Evolutionary conservation across 1,140 invertebrate species (phyloP).

Genomic region (Belonocnema kinseyi): DNA sequence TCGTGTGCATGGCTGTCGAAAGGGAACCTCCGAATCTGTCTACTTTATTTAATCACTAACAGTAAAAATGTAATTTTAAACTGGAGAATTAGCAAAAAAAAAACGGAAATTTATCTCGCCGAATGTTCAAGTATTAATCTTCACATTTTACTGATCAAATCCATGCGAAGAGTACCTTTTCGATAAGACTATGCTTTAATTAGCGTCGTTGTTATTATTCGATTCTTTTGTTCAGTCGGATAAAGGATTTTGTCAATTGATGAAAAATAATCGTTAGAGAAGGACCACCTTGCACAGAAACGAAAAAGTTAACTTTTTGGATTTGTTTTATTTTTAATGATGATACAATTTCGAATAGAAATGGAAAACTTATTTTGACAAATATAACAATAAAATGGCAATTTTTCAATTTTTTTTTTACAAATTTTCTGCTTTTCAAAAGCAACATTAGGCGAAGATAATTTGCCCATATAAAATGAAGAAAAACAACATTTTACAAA

Average conservation of each 20-base stretch:
- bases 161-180: not conserved
- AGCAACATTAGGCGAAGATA: no score
- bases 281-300: not conserved
- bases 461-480: no score
- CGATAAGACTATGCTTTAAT: constrained; percentile 1
- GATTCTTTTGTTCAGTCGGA: not conserved
- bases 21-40: constrained; percentile 33
- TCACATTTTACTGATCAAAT: no score
- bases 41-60: not conserved
- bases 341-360: no score
- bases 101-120: not conserved
- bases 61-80: not conserved
- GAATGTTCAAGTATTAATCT: not conserved
- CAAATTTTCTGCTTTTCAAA: no score
- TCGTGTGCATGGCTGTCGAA: constrained; percentile 46
- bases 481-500: no score
- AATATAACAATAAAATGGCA: no score
- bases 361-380: no score
- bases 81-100: not conserved
- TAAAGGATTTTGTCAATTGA: not conserved
- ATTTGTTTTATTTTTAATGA: no score
- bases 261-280: not conserved
- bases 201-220: not conserved
- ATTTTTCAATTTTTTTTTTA: no score
- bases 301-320: no score